Percentiles rank a stretch among this genome's conserved stretches.
Conservation (phyloP, 2,113 vertebrate genomes). For the Solenodon paradoxus region DNA sequence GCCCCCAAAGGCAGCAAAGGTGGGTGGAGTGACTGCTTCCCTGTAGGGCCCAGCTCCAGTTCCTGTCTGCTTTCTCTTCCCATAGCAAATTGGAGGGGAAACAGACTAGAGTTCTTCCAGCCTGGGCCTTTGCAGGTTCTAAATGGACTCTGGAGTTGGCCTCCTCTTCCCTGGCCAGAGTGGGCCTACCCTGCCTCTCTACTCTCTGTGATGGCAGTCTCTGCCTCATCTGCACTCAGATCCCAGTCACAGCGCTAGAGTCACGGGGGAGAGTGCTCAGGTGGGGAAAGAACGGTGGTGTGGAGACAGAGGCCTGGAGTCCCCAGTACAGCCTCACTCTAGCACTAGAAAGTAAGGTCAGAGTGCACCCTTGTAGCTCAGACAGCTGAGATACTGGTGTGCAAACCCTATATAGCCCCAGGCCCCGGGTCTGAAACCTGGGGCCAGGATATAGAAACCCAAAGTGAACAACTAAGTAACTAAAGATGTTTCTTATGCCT, state of each 20-base stretch:
- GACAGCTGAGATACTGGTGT: too few relatives aligned
- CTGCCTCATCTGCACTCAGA: neutral
- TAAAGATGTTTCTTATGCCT: too few relatives aligned
- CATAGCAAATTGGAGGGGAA: neutral
- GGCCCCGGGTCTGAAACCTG: too few relatives aligned
- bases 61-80: neutral
- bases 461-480: too few relatives aligned
- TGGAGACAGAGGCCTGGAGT: neutral
- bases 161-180: neutral
- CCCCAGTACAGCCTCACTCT: neutral
- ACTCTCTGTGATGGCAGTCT: neutral
- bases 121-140: neutral
- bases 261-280: neutral
- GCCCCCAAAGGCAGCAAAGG: slow-evolving; percentile 71
- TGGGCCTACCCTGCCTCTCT: neutral
- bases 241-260: neutral
- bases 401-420: too few relatives aligned
- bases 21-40: neutral
- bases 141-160: neutral
- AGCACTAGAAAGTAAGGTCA: neutral
- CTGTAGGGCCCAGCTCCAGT: neutral
- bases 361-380: too few relatives aligned
- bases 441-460: too few relatives aligned
- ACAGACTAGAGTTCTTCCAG: neutral
- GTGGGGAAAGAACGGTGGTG: neutral